These are phyloP conservation scores for Lordiphosa andalusiaca DNA, from an alignment of 2,888 invertebrate genomes.

Conservation along the genomic window DNA sequence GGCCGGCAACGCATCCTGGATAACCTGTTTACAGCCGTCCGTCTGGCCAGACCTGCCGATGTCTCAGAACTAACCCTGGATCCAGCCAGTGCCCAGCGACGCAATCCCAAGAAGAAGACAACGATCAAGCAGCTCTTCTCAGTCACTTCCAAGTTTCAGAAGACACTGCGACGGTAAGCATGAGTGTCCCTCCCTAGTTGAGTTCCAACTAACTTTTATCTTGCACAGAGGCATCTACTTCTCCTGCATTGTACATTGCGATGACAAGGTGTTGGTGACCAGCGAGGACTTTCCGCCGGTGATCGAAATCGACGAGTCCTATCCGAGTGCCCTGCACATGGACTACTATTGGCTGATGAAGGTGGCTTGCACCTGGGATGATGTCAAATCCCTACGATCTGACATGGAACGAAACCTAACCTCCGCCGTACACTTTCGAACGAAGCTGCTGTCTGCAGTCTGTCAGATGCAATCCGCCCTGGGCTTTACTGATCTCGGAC, in stretches of 20 bases:
- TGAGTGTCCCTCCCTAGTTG: not conserved
- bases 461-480: slow-evolving; percentile 95
- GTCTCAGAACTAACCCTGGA: slow-evolving; percentile 86
- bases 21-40: slow-evolving; percentile 87
- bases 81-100: slow-evolving; percentile 84
- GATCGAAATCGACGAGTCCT: slow-evolving; percentile 97
- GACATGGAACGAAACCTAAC: slow-evolving; percentile 97
- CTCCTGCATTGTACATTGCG: slow-evolving; percentile 95
- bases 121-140: slow-evolving; percentile 97
- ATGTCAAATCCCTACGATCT: slow-evolving; percentile 92
- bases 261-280: slow-evolving; percentile 96
- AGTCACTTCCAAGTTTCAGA: slow-evolving; percentile 97
- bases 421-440: slow-evolving; percentile 94
- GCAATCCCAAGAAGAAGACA: slow-evolving; percentile 91
- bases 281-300: slow-evolving; percentile 98
- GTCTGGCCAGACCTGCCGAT: slow-evolving; percentile 82
- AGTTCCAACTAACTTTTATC: not conserved
- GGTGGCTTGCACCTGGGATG: slow-evolving; percentile 98
- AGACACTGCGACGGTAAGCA: slow-evolving; percentile 89
- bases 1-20: slow-evolving; percentile 88
- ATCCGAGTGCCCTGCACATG: slow-evolving; percentile 92
- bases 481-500: slow-evolving; percentile 96
- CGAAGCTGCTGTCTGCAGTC: slow-evolving; percentile 94
- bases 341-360: slow-evolving; percentile 99
- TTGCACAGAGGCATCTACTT: slow-evolving; percentile 92